Evolutionary conservation across 2,113 vertebrate species (phyloP).

Genomic region (Bolborhynchus lineola): DNA sequence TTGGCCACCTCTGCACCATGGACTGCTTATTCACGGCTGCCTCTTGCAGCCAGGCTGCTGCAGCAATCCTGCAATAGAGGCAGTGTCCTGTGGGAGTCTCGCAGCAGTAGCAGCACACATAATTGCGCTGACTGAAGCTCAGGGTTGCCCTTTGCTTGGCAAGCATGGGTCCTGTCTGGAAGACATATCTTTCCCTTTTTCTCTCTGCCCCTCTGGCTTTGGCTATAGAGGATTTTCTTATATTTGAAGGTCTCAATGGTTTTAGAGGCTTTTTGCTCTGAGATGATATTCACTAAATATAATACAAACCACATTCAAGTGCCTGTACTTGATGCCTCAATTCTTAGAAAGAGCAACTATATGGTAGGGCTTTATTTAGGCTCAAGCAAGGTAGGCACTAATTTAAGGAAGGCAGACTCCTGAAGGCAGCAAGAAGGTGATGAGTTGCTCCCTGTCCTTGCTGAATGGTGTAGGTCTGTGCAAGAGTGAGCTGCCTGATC

Average conservation of each 20-base stretch:
- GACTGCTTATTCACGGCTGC: neutral
- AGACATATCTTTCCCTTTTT: neutral
- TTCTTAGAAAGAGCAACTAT: neutral
- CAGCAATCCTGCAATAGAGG: neutral
- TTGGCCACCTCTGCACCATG: neutral
- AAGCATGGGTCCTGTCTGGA: neutral
- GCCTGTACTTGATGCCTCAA: neutral
- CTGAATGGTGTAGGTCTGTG: rapidly evolving
- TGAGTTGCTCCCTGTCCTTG: neutral
- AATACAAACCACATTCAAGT: neutral
- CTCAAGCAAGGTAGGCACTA: neutral
- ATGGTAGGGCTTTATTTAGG: neutral
- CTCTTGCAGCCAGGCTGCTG: neutral
- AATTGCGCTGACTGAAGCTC: neutral
- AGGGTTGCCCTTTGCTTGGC: neutral
- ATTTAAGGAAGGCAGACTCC: neutral
- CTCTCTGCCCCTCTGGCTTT: neutral
- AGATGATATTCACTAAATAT: neutral
- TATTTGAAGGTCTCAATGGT: neutral
- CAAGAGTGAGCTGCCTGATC: rapidly evolving
- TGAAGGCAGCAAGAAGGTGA: neutral
- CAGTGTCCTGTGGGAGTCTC: neutral
- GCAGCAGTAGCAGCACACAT: neutral
- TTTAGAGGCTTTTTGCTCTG: neutral
- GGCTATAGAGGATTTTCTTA: neutral